These are phyloP conservation scores for Cephus runcator DNA, from an alignment of 2,888 invertebrate genomes.

Conservation along the genomic window DNA sequence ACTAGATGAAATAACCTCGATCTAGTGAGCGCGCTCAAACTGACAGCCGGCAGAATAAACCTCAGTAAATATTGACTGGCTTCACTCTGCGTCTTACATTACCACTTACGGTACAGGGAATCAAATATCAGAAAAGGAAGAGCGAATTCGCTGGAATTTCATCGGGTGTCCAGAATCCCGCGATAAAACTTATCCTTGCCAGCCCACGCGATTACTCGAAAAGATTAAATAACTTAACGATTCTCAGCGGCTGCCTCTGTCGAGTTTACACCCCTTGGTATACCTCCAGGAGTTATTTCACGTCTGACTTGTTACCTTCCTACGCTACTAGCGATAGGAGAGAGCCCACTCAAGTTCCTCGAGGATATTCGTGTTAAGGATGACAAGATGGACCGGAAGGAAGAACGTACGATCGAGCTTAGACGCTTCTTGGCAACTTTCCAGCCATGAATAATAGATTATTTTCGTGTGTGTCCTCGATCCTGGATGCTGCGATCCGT, in stretches of 20 bases:
- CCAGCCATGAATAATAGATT: conserved; percentile 34
- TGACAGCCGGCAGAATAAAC: not conserved
- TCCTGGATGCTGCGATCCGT: not conserved
- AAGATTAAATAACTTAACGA: not conserved
- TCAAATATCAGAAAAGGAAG: not conserved
- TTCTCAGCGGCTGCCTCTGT: too few relatives aligned
- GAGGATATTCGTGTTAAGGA: not conserved
- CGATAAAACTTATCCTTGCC: not conserved
- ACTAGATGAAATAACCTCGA: not conserved
- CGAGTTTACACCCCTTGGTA: not conserved
- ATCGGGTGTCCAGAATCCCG: not conserved
- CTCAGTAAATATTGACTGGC: not conserved
- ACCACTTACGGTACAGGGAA: not conserved
- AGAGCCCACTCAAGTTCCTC: not conserved
- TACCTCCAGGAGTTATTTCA: not conserved
- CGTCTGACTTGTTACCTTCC: not conserved
- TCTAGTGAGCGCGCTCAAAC: not conserved
- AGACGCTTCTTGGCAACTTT: conserved; percentile 23
- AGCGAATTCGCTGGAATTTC: not conserved
- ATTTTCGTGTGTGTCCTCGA: conserved; percentile 15
- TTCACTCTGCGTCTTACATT: not conserved
- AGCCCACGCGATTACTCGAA: not conserved
- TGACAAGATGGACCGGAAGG: not conserved
- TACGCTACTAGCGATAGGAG: not conserved
- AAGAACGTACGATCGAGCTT: not conserved